Conservation (phyloP, 2,113 vertebrate genomes). For the Chunga burmeisteri region DNA sequence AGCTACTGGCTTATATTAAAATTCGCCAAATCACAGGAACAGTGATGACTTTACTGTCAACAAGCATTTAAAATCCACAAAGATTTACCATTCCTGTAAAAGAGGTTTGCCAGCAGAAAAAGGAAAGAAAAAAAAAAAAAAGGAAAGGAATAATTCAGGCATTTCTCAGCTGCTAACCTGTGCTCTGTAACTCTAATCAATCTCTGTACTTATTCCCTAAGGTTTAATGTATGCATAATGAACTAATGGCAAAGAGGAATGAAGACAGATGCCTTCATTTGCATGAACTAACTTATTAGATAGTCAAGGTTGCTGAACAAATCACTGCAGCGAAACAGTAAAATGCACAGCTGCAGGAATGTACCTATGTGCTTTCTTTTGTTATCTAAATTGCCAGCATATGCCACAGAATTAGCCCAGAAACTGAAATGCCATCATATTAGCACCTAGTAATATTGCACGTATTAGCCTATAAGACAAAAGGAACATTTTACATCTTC, state of each 20-base stretch:
- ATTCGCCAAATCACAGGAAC: conserved; percentile 11
- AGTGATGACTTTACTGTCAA: neutral
- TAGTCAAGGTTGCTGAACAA: conserved; percentile 44
- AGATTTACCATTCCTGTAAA: neutral
- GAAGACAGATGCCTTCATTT: conserved; percentile 68
- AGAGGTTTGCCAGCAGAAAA: neutral
- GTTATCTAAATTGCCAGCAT: conserved; percentile 15
- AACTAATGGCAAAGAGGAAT: conserved; percentile 58
- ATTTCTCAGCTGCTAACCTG: conserved; percentile 24
- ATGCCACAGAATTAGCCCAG: neutral
- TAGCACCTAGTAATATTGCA: neutral
- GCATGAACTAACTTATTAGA: conserved; percentile 44
- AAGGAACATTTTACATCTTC: neutral
- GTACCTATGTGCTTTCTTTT: neutral
- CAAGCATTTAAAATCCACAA: conserved; percentile 4
- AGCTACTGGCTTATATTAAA: neutral
- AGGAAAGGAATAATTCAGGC: neutral
- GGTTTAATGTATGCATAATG: conserved; percentile 64
- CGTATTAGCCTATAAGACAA: neutral
- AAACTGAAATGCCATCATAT: neutral
- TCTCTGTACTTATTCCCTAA: conserved; percentile 41
- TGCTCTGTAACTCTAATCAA: conserved; percentile 28
- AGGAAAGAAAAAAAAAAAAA: neutral
- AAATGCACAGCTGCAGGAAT: neutral
- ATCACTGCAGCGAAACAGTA: neutral